These are phyloP conservation scores for Riparia riparia DNA, from an alignment of 2,113 vertebrate genomes.

Conservation along the genomic window DNA sequence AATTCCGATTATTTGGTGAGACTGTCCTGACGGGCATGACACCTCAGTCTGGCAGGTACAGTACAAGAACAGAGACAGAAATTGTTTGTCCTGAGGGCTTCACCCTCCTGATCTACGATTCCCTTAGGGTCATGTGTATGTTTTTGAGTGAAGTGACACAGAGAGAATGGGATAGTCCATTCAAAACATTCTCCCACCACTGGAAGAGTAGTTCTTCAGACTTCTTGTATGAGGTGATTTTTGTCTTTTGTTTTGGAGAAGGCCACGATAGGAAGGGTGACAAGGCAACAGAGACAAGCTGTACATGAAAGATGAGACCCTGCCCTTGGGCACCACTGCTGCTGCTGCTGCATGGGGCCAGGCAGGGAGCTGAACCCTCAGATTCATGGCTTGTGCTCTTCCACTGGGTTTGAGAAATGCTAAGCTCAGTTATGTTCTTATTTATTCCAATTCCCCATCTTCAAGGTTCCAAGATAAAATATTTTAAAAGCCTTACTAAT, in stretches of 20 bases:
- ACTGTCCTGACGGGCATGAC: fast-evolving
- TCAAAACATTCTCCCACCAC: neutral
- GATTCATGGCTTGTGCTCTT: fast-evolving
- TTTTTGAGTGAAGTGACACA: neutral
- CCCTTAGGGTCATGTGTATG: neutral
- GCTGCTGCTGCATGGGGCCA: neutral
- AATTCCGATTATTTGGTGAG: neutral
- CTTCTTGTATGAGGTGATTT: neutral
- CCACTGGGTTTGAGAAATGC: neutral
- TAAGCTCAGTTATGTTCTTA: neutral
- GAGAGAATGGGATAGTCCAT: neutral
- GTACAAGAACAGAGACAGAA: neutral
- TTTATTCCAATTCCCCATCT: neutral
- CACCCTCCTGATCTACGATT: neutral
- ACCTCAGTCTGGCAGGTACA: neutral
- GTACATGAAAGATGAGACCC: neutral
- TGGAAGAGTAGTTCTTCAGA: neutral
- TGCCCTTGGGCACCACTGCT: neutral
- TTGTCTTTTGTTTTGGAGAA: neutral
- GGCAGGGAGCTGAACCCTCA: neutral
- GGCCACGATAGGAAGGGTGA: neutral
- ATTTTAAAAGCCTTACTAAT: neutral
- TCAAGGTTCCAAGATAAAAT: neutral
- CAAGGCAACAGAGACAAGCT: neutral
- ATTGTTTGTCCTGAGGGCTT: neutral